Evolutionary conservation across 2,888 invertebrate genomes (phyloP).

Genomic region (Ornithoptera priamus): DNA sequence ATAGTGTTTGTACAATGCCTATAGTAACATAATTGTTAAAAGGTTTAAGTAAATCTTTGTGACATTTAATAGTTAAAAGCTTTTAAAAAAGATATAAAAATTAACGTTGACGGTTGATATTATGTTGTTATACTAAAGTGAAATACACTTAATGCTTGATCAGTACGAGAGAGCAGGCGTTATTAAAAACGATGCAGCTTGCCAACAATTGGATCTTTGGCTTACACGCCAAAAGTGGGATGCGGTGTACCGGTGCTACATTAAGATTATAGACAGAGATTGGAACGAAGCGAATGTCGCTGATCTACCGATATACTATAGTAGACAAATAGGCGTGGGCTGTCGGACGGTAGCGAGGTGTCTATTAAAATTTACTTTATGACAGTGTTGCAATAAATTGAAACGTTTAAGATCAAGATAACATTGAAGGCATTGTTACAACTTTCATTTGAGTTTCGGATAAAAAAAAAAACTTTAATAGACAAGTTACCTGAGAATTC

Average conservation of each 20-base stretch:
- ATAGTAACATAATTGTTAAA: not conserved
- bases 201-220: not conserved
- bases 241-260: conserved; percentile 6
- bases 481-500: not conserved
- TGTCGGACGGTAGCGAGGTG: conserved; percentile 3
- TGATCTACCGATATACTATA: conserved; percentile 17
- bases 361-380: conserved; percentile 15
- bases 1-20: too few relatives aligned
- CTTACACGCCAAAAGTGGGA: conserved; percentile 7
- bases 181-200: conserved; percentile 7
- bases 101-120: not conserved
- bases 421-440: not conserved
- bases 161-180: conserved; percentile 2
- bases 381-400: conserved; percentile 3
- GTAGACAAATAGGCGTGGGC: conserved; percentile 13
- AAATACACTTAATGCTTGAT: conserved; percentile 1
- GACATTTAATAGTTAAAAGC: not conserved
- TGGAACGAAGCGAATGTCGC: conserved; percentile 1
- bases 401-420: conserved; percentile 10
- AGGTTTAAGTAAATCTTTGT: not conserved
- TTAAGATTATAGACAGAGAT: conserved; percentile 15
- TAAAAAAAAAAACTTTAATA: not conserved
- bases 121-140: not conserved
- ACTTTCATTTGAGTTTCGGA: not conserved
- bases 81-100: too few relatives aligned